These are phyloP conservation scores for Gasteruption jaculator DNA, from an alignment of 2,888 invertebrate genomes.

Conservation along the genomic window DNA sequence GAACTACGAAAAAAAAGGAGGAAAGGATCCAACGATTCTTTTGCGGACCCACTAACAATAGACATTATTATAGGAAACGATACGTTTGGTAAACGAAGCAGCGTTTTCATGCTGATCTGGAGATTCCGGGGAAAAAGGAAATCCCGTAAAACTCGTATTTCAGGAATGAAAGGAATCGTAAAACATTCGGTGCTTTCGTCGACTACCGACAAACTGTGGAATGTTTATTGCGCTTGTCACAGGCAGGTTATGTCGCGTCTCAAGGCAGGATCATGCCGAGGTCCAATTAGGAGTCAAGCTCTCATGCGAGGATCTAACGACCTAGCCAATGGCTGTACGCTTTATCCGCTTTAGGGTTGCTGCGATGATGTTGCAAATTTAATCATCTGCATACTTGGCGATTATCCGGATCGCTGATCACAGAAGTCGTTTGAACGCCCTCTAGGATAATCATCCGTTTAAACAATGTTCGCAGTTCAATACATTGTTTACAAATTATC, in stretches of 20 bases:
- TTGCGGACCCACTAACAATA: slow-evolving; percentile 19
- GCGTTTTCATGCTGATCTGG: no score
- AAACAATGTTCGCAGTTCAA: no score
- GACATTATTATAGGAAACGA: slow-evolving; percentile 22
- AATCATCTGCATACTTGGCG: slow-evolving; percentile 53
- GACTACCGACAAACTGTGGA: no score
- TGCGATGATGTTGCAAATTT: slow-evolving; percentile 53
- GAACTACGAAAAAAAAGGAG: slow-evolving; percentile 15
- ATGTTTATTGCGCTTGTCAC: neutral
- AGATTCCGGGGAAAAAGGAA: no score
- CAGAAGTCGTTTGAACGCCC: slow-evolving; percentile 43
- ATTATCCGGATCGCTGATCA: slow-evolving; percentile 52
- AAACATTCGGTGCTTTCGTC: no score
- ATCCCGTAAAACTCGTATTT: no score
- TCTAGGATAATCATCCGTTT: no score
- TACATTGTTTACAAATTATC: no score
- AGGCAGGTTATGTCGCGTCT: slow-evolving; percentile 3
- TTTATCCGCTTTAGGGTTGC: slow-evolving; percentile 40
- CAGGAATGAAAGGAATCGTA: no score
- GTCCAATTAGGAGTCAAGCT: slow-evolving; percentile 41
- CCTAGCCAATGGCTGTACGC: slow-evolving; percentile 26
- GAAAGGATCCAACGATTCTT: no score
- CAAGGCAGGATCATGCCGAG: slow-evolving; percentile 18
- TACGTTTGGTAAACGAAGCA: slow-evolving; percentile 30
- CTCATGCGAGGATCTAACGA: slow-evolving; percentile 33